These are phyloP conservation scores for Macaria notata DNA, from an alignment of 2,888 invertebrate species.

Conservation along the genomic window DNA sequence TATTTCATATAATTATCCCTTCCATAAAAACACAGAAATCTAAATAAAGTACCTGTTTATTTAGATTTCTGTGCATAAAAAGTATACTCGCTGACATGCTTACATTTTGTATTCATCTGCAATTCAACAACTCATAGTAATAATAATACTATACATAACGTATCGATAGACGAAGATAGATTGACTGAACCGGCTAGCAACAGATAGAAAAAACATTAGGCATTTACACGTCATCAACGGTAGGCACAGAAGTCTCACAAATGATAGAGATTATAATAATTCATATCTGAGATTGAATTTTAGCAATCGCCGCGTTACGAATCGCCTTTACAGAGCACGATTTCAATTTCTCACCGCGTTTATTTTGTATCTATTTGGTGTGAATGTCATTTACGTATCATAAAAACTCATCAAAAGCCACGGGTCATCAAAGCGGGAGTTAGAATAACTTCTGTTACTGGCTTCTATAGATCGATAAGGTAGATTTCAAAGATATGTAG, in stretches of 20 bases:
- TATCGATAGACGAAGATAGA: no score
- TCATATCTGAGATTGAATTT: slow-evolving; percentile 16
- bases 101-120: no score
- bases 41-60: no score
- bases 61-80: no score
- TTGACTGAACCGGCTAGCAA: no score
- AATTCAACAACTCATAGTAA: no score
- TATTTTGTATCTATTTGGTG: slow-evolving; percentile 50
- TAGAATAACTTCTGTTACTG: slow-evolving; percentile 31
- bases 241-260: background rate
- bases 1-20: no score
- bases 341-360: slow-evolving; percentile 61
- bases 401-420: slow-evolving; percentile 52
- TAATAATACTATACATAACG: no score
- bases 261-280: slow-evolving; percentile 11
- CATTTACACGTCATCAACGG: no score
- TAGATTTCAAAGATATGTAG: slow-evolving; percentile 18
- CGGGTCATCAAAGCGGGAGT: slow-evolving; percentile 47
- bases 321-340: slow-evolving; percentile 45
- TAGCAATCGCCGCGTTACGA: slow-evolving; percentile 40
- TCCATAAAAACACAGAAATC: no score
- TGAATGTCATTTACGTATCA: slow-evolving; percentile 59
- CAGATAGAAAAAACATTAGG: no score
- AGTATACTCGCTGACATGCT: no score
- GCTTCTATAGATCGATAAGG: slow-evolving; percentile 9